Evolutionary conservation across 2,888 invertebrate species (phyloP), one percentile per base, ranked within the genome.

Genomic region (Cheilosia variabilis): DNA sequence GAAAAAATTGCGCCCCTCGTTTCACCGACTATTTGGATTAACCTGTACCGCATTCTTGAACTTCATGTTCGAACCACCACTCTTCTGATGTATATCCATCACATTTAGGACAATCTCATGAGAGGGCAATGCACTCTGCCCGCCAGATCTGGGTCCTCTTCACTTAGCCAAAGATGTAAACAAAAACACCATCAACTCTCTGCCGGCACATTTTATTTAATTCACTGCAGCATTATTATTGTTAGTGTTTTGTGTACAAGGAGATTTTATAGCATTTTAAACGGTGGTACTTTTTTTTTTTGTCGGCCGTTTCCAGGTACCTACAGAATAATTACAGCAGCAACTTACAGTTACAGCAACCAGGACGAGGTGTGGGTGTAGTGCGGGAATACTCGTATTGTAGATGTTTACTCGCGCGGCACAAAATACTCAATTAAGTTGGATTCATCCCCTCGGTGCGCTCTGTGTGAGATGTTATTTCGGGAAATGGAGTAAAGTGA

Each of bases 231-330:
- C 47, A 47, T 2, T 75, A 53, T 73, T 72, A 71, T 77, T 71
- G 65, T 65, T 76, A 66, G 1, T 6, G 41, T 81, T 31, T 71
- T 82, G 77, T 81, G 58, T 65, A 81, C 69, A 66, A 71, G 71
- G 41, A 58, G 71, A 77, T 77, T 82, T 82, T 71, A 82, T 71
- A 53, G 77, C 43, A 60, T 77, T 82, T 82, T 65, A 82, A 82
- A 77, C 41, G 69, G 55, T 31, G 37, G 31, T 7, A 19, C 17
- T 37, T 17, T 52, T 71, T 47, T 47, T 17, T 19, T 10, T 19
- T 19, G 9, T 72, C 31, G 5, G 24, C 45, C 47, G 13, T 31
- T 43, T 62, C 27, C 17, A 5, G 34, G 15, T 45, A 17, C 17
- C 45, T 17, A 47, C 7, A 19, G 9, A 19, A 17, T 34, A 34